These are phyloP conservation scores for Coptotermes formosanus DNA, from an alignment of 1,140 invertebrate genomes.

Conservation along the genomic window DNA sequence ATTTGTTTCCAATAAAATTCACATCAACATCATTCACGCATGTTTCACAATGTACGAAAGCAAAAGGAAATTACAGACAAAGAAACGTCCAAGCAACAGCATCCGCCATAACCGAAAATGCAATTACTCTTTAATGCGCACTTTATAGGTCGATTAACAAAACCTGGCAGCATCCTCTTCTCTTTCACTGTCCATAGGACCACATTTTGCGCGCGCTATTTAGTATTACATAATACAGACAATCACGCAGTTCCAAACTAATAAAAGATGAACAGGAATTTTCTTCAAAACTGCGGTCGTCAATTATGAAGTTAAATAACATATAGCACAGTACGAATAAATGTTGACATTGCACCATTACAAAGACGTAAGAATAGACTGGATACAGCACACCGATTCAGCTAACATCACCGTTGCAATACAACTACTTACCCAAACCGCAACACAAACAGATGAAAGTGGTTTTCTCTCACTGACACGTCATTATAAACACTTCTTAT, in stretches of 20 bases:
- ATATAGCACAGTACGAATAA: neutral
- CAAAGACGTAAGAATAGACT: neutral
- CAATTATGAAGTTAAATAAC: neutral
- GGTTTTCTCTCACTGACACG: constrained; percentile 3
- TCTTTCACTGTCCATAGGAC: neutral
- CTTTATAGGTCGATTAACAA: neutral
- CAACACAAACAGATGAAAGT: neutral
- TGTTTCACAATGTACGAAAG: no score
- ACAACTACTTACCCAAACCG: neutral
- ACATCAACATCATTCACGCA: no score
- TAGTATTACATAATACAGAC: constrained; percentile 16
- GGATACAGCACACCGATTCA: neutral
- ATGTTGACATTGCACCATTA: neutral
- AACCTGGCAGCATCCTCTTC: neutral
- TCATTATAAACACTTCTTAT: constrained; percentile 1
- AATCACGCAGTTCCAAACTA: neutral
- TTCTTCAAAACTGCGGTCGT: neutral
- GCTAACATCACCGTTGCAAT: neutral
- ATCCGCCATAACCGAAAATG: no score
- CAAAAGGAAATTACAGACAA: no score
- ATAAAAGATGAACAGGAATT: neutral
- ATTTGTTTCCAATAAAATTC: no score
- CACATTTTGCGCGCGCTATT: constrained; percentile 28
- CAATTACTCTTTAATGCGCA: neutral
- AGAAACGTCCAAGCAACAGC: no score